phyloP scores from a whole-genome alignment of 2,113 vertebrate genomes.

The Nipponia nippon region DNA sequence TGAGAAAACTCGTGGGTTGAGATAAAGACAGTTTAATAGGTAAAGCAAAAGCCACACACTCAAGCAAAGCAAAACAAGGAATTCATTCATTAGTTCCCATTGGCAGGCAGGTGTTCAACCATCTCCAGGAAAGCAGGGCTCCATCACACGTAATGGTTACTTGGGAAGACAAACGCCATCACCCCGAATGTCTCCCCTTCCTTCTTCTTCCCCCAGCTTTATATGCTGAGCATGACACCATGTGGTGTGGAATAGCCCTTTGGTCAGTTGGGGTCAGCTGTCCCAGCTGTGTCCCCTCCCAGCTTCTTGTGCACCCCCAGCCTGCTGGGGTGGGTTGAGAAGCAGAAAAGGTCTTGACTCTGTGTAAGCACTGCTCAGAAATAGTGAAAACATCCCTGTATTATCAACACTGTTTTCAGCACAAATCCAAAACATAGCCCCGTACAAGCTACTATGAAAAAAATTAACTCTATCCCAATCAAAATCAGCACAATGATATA shows the following conservation, averaged over 20 bases:
- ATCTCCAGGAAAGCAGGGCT: neutral
- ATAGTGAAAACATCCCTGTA: accelerated
- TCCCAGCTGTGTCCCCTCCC: neutral
- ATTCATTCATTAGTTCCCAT: too few relatives aligned
- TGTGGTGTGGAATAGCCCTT: neutral
- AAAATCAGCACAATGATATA: neutral
- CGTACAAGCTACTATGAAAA: neutral
- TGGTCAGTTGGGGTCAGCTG: neutral
- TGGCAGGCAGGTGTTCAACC: neutral
- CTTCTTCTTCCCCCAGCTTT: neutral
- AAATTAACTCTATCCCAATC: neutral
- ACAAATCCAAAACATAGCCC: neutral
- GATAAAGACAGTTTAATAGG: too few relatives aligned
- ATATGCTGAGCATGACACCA: neutral
- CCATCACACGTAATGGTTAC: neutral
- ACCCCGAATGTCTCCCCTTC: neutral
- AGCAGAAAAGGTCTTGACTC: neutral
- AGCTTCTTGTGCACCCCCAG: neutral
- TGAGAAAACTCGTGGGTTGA: neutral
- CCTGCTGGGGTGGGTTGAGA: neutral
- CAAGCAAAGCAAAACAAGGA: too few relatives aligned
- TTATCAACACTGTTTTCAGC: neutral
- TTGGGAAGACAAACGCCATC: neutral
- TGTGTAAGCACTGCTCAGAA: neutral
- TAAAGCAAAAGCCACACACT: too few relatives aligned